Conservation (phyloP, 2,888 invertebrate genomes). For the Drosophila affinis region DNA sequence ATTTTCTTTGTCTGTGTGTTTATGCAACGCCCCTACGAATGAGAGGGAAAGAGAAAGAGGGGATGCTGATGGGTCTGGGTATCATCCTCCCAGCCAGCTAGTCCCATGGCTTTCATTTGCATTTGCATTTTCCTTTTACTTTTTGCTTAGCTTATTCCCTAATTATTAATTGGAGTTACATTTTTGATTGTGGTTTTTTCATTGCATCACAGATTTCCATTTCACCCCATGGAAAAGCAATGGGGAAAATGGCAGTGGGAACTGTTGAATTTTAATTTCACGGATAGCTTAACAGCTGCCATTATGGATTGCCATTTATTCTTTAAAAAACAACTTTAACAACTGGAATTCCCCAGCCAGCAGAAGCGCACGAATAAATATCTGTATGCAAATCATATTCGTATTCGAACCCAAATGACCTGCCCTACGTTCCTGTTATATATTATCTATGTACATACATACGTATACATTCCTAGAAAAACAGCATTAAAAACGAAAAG, state of each 20-base stretch:
- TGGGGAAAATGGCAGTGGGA: conserved; percentile 14
- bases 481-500: background rate
- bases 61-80: conserved; percentile 12
- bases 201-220: conserved; percentile 32
- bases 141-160: conserved; percentile 6
- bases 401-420: conserved; percentile 4
- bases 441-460: too few species aligned
- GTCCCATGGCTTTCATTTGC: conserved; percentile 20
- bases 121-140: conserved; percentile 25
- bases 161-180: conserved; percentile 31
- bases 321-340: background rate
- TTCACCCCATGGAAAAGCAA: conserved; percentile 4
- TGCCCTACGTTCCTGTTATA: conserved; percentile 2
- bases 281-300: conserved; percentile 5
- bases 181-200: conserved; percentile 32
- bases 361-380: background rate
- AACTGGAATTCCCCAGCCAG: conserved; percentile 12
- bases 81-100: conserved; percentile 28
- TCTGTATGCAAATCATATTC: background rate
- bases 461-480: background rate
- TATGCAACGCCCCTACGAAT: conserved; percentile 30
- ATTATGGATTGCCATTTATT: background rate
- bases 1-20: conserved; percentile 34
- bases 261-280: background rate
- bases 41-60: background rate